A percentile compares a stretch with the other conserved stretches of the same genome.
Conservation (phyloP, 2,113 vertebrate species). For the Genyomyrus donnyi region DNA sequence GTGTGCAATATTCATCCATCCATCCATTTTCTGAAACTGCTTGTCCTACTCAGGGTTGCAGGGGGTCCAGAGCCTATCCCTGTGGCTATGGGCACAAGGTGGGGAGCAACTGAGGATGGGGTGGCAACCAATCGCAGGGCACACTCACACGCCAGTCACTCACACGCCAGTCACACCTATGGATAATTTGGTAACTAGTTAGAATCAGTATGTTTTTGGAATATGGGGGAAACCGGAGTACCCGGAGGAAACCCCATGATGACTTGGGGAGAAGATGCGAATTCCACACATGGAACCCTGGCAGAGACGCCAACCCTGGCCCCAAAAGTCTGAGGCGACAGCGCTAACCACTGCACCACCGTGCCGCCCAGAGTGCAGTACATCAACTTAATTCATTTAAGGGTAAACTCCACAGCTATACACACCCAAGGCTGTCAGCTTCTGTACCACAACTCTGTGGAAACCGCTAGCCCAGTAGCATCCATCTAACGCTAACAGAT, state of each 20-base stretch:
- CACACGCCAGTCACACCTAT: not conserved
- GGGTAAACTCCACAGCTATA: not conserved
- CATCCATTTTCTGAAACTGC: not conserved
- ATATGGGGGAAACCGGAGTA: too few relatives aligned
- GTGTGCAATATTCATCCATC: not conserved
- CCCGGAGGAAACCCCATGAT: too few relatives aligned
- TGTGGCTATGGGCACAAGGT: not conserved
- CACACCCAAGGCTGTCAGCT: not conserved
- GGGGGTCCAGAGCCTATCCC: not conserved
- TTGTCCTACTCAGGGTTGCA: not conserved
- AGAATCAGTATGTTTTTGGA: not conserved
- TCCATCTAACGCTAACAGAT: too few relatives aligned
- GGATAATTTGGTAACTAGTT: not conserved
- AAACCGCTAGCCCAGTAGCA: not conserved
- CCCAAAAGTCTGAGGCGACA: not conserved
- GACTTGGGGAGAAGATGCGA: too few relatives aligned
- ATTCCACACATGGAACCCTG: not conserved
- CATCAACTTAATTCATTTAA: not conserved
- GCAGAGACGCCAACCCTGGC: not conserved
- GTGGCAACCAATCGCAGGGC: too few relatives aligned
- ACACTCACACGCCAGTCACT: too few relatives aligned
- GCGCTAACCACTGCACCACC: not conserved
- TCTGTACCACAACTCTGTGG: not conserved
- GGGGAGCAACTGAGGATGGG: not conserved
- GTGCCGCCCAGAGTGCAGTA: not conserved